Base-by-base conservation (phyloP, 1,140 invertebrate genomes). In the Tetramorium alpestre region DNA sequence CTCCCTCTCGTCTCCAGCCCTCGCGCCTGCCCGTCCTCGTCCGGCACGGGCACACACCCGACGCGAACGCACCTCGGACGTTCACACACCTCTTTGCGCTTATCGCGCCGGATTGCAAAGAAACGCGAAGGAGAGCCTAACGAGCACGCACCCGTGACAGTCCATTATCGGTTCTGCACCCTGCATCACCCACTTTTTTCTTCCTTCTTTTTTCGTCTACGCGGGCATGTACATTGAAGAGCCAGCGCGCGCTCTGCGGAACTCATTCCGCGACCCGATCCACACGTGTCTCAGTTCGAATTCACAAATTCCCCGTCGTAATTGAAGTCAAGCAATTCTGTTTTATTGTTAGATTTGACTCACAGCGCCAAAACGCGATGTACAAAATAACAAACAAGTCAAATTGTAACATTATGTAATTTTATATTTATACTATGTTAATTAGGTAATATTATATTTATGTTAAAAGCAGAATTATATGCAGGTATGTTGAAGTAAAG, bases 11-110 rank as follows among this genome's bases (percentile, higher is more conserved):
- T 41, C 58, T 22, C 62, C 18, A 33, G 3, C 11, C 54, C 22
- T 78, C 47, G 8, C 3, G 41, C 28, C 67, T 18, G 49, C 54
- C 58, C 58, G 28, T 82, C 85, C 58, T 77, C 70, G 80, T 80
- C 70, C 72, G 54, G 65, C 56, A 81, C 16, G 58, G 18, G 58
- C 62, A 67, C 44, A 69, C 77, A 69, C 49, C 49, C 41, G 58
- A 78, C 44, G 60, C 62, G 76, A 80, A 33, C 51, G 81, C 72
- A 77, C 65, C 87, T 89, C 82, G 41, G 75, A 89, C 88, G 47
- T 70, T 80, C 88, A 85, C 89, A 82, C 88, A 90, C 88, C 88
- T 84, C 69, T 70, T 86, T 65, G 76, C 88, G 72, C 89, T 90
- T 89, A 90, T 90, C 89, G 88, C 47, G 18, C 76, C 69, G 86